A percentile compares a stretch with the other conserved stretches of the same genome.
phyloP scores from a whole-genome alignment of 2,888 invertebrate genomes.

The Choristoneura rosaceana region DNA sequence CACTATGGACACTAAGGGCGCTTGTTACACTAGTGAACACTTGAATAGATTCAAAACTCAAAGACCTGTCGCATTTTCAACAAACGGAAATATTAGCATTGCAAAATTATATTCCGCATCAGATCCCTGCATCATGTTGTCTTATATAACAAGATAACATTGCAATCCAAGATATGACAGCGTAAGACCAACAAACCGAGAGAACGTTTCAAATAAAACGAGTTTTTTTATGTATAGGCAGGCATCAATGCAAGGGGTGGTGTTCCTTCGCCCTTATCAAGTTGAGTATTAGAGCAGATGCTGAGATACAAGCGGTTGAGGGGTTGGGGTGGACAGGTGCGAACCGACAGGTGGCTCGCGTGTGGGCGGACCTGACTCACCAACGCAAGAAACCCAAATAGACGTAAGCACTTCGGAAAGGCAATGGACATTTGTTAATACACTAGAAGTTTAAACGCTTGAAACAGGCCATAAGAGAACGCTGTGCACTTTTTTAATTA shows the following conservation, averaged over 20 bases:
- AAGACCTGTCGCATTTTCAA: neutral
- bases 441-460: neutral
- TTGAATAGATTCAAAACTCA: no score
- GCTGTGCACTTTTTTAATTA: neutral
- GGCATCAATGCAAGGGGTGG: neutral
- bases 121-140: neutral
- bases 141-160: neutral
- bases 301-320: neutral
- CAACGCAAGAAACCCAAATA: neutral
- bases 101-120: no score
- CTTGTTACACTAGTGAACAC: no score
- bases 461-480: neutral
- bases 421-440: neutral
- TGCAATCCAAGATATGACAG: neutral
- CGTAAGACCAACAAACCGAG: neutral
- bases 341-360: conserved; percentile 57
- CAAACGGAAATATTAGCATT: no score
- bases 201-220: neutral
- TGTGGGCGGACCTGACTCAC: conserved; percentile 28
- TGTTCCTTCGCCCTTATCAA: neutral
- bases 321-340: conserved; percentile 49
- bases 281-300: conserved; percentile 1
- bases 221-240: neutral
- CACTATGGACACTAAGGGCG: no score
- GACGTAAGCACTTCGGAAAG: neutral